Conservation (phyloP, 2,888 invertebrate genomes). For the Sphinx pinastri region DNA sequence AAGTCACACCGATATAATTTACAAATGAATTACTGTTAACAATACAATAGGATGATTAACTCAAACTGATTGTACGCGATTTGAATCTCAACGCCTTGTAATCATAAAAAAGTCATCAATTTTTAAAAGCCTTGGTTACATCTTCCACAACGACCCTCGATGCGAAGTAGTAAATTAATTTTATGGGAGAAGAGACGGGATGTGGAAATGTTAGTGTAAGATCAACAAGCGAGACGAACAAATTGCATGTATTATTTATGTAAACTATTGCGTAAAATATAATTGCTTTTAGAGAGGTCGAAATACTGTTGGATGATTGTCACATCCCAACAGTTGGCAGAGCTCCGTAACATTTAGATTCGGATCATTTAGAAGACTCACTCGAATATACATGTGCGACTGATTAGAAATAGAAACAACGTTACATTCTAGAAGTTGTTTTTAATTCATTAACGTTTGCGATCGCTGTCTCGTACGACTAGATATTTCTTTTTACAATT, state of each 20-base stretch:
- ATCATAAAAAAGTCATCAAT: conserved; percentile 13
- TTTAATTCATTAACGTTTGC: conserved; percentile 26
- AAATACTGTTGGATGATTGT: conserved; percentile 56
- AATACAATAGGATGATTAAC: conserved; percentile 18
- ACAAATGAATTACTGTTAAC: conserved; percentile 12
- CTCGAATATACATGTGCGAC: conserved; percentile 51
- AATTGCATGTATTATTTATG: conserved; percentile 27
- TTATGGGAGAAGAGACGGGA: neutral
- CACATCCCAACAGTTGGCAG: conserved; percentile 67
- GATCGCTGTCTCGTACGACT: neutral
- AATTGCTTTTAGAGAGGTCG: conserved; percentile 47
- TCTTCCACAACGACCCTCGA: neutral
- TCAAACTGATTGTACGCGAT: conserved; percentile 6
- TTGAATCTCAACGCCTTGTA: neutral
- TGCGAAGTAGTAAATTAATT: neutral
- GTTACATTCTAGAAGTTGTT: conserved; percentile 50
- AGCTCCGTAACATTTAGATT: conserved; percentile 64
- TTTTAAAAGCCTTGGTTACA: neutral
- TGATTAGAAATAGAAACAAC: conserved; percentile 59
- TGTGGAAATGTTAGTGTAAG: conserved; percentile 3
- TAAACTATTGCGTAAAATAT: conserved; percentile 42
- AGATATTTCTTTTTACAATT: neutral
- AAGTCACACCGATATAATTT: conserved; percentile 57
- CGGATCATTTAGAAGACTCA: conserved; percentile 59
- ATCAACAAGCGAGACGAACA: neutral